Percentiles rank a stretch among this genome's conserved stretches.
Conservation (phyloP, 2,797 vertebrate species). For the Sarcoramphus papa region DNA sequence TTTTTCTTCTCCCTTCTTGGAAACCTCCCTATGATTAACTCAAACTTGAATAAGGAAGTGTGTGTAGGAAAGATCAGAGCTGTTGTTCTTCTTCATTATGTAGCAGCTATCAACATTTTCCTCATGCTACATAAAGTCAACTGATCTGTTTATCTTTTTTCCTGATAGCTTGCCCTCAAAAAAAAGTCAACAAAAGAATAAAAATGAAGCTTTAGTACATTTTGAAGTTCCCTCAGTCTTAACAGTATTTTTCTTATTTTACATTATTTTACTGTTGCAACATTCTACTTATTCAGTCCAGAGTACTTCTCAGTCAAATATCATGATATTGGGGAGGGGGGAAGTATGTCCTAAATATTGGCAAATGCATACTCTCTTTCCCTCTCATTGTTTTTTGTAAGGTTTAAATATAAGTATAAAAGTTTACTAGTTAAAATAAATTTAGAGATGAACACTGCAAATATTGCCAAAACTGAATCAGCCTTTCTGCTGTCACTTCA, state of each 20-base stretch:
- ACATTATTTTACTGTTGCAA: not conserved
- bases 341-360: slow-evolving; percentile 13
- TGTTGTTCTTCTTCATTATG: not conserved
- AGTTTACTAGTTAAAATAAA: not conserved
- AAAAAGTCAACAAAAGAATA: not conserved
- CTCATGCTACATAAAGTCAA: not conserved
- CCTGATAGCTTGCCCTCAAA: not conserved
- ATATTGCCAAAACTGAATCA: not conserved
- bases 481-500: not conserved
- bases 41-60: not conserved
- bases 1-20: not conserved
- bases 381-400: not conserved
- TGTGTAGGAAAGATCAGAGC: not conserved
- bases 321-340: slow-evolving; percentile 7
- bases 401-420: not conserved
- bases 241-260: not conserved
- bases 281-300: slow-evolving; percentile 25
- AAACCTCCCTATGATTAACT: not conserved
- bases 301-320: slow-evolving; percentile 43
- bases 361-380: not conserved
- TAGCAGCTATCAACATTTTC: not conserved
- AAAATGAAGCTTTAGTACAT: not conserved
- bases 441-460: not conserved
- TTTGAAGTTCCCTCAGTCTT: not conserved
- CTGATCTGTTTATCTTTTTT: not conserved